Evolutionary conservation across 1,140 invertebrate species (phyloP), one percentile per base, ranked within the genome.

Genomic region (Andricus grossulariae): DNA sequence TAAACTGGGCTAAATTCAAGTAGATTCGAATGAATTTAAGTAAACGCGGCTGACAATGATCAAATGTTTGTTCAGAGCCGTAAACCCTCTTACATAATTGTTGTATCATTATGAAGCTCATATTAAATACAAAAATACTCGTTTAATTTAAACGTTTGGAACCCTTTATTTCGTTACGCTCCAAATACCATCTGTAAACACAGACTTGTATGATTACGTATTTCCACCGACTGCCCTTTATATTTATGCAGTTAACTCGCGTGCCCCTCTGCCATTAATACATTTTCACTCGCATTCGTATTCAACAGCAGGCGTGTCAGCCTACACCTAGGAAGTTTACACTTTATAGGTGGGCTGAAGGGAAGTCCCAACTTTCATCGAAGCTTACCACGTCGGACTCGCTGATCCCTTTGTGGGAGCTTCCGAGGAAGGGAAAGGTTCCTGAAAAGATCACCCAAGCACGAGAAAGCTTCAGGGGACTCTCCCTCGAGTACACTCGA

Each of bases 361-460:
- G 60, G 25, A 66, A 66, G 25, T 66, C 39, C 21, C 60, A 66
- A 66, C 60, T 66, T 32, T 66, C 60, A 32, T 66, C 60, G 32
- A 66, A 21, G 60, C 60, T 66, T 66, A 66, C 60, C n/a, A 39
- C 32, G 60, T 66, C 21, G 60, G 60, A 66, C 60, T 66, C 15
- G 32, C 15, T 66, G 66, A 76, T 76, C 75, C 75, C 60, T 76
- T 76, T 72, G 75, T 76, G 75, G 60, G 54, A 52, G 71, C 70
- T 45, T 55, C 39, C 50, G 75, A 51, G 32, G 74, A 49, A 57
- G 75, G 75, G 70, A 55, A 72, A 72, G 50, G 70, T 39, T 51
- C 50, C 75, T 76, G 52, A 72, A 76, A 76, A 72, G 75, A 76
- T 51, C 70, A 77, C 75, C 75, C 75, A 71, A 71, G 50, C 57